phyloP scores from a whole-genome alignment of 2,113 vertebrate genomes.

The Galbula dea region DNA sequence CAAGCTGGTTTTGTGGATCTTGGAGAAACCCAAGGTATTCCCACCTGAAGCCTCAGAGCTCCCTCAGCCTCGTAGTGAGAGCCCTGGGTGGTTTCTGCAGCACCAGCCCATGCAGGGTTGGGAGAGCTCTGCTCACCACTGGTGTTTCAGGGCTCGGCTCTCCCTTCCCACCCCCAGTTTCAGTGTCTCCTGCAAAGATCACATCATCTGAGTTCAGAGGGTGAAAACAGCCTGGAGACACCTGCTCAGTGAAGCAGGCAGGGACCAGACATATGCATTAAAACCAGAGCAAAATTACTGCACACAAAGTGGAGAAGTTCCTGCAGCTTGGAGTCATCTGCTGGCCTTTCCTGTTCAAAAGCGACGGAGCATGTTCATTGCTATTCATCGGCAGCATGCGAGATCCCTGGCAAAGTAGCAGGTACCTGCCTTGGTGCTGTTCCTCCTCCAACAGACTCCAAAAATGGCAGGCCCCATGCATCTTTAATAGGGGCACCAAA shows the following conservation, averaged over 20 bases:
- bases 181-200: background rate
- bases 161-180: background rate
- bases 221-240: background rate
- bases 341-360: background rate
- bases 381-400: background rate
- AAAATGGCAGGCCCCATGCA: background rate
- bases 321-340: background rate
- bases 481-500: background rate
- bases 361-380: background rate
- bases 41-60: background rate
- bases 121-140: fast-evolving
- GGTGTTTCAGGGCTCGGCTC: fast-evolving
- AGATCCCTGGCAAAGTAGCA: background rate
- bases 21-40: background rate
- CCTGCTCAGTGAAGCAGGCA: background rate
- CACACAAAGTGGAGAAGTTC: background rate
- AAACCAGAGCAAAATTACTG: background rate
- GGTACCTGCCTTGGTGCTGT: background rate
- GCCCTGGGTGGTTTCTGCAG: fast-evolving
- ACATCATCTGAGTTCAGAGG: background rate
- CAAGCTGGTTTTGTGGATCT: background rate
- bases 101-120: background rate
- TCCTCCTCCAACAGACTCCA: background rate
- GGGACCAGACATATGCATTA: background rate
- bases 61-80: background rate